Percentiles rank a stretch among this genome's conserved stretches.
Evolutionary conservation across 2,888 invertebrate species (phyloP).

Genomic region (Drosophila borborema): DNA sequence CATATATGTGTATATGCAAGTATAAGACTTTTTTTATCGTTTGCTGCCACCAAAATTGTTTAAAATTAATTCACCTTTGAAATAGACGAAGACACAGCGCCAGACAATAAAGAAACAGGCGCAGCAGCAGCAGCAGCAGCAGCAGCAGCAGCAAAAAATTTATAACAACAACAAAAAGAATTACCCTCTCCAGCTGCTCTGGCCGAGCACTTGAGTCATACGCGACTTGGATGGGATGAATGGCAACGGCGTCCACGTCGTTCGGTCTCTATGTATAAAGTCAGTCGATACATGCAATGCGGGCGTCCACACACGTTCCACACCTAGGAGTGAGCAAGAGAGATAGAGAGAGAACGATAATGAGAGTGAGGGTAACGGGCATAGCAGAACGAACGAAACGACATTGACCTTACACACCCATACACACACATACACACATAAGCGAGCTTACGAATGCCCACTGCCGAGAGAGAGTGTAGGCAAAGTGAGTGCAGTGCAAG

Average conservation of each 20-base stretch:
- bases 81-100: constrained; percentile 36
- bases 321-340: not conserved
- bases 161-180: constrained; percentile 19
- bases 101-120: constrained; percentile 59
- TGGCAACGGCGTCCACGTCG: constrained; percentile 53
- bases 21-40: constrained; percentile 68
- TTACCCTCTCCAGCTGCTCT: not conserved
- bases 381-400: constrained; percentile 65
- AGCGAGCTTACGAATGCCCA: constrained; percentile 11
- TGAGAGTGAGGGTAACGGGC: constrained; percentile 8
- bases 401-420: constrained; percentile 83
- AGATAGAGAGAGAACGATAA: not conserved
- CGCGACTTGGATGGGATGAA: constrained; percentile 65
- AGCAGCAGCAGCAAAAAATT: constrained; percentile 5
- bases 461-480: constrained; percentile 42
- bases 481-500: constrained; percentile 17
- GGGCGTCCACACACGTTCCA: constrained; percentile 30
- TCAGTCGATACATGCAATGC: constrained; percentile 68
- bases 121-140: constrained; percentile 28
- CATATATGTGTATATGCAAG: constrained; percentile 28
- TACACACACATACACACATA: constrained; percentile 16
- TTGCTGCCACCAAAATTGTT: constrained; percentile 69
- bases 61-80: constrained; percentile 69
- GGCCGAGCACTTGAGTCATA: constrained; percentile 70
- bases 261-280: constrained; percentile 54